A percentile compares a stretch with the other conserved stretches of the same genome.
These are phyloP conservation scores for Gephyroberyx darwinii DNA, from an alignment of 2,797 vertebrate species.

Conservation along the genomic window DNA sequence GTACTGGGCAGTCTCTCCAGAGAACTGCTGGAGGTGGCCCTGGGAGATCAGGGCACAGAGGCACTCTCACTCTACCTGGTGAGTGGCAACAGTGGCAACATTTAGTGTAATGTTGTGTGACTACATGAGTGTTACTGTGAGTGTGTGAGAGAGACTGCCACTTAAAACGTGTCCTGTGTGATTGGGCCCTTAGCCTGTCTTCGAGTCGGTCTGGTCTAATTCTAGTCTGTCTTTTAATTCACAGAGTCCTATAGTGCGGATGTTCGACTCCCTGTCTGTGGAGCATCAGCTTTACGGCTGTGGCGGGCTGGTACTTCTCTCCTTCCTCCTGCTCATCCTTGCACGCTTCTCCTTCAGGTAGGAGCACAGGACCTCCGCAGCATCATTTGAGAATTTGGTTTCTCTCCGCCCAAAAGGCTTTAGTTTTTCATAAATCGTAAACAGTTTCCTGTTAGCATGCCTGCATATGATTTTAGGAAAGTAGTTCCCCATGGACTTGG, in stretches of 20 bases:
- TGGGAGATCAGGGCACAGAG: conserved; percentile 78
- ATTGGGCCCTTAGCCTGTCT: too few relatives aligned
- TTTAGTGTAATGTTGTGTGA: neutral
- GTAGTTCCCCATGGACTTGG: too few relatives aligned
- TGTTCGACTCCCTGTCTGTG: conserved; percentile 75
- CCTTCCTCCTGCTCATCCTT: conserved; percentile 82
- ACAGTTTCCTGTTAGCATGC: too few relatives aligned
- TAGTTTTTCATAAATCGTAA: too few relatives aligned
- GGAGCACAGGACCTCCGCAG: neutral
- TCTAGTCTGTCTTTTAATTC: conserved; percentile 1
- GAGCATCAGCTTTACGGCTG: conserved; percentile 79
- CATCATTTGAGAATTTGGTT: neutral
- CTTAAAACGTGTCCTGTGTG: too few relatives aligned
- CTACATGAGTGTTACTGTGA: neutral
- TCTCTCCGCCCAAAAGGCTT: too few relatives aligned
- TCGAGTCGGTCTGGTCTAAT: neutral
- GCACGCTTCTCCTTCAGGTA: conserved; percentile 84
- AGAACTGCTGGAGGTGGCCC: conserved; percentile 72
- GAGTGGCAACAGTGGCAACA: conserved; percentile 26
- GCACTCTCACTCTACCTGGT: conserved; percentile 82
- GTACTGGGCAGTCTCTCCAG: conserved; percentile 78
- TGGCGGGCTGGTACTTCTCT: conserved; percentile 77
- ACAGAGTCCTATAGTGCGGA: conserved; percentile 76
- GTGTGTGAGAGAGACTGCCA: neutral
- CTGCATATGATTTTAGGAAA: too few relatives aligned